Base-by-base conservation (phyloP, 2,113 vertebrate species). In the Hylia prasina region DNA sequence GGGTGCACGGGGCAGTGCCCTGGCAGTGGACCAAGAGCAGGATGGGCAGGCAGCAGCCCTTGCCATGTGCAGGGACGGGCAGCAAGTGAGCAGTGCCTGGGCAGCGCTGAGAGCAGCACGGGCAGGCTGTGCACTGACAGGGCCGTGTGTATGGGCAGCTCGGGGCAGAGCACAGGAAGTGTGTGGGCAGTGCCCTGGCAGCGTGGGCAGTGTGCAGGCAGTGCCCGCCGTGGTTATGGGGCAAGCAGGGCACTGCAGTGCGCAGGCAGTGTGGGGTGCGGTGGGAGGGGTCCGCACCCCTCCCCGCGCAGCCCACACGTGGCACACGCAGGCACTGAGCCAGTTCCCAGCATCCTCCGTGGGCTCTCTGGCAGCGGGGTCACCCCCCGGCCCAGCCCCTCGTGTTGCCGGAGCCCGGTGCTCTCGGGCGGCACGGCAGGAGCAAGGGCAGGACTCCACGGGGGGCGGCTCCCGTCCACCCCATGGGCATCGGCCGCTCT, bases 341-440 rank as follows among this genome's bases (percentile, higher is more conserved):
- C 71, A 31, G 28, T 40, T 92, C 57, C 54, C 1, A 0, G 56
- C 73, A 61, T 40, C 48, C 24, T 80, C 40, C 8, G 0, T 2
- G 2, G 53, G 70, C 25, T 19, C 60, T 65, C 40, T 2, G 5
- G 61, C 50, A 66, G 61, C 21, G 2, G 0, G 57, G 15, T 51
- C 4, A 1, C 22, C 45, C 25, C 25, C 42, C 0, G 2, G n/a
- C 17, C 23, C 70, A 22, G 47, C 6, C 23, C 13, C 45, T 28
- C 1, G 1, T 33, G 53, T 24, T 54, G 44, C 23, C 1, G 1
- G 27, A 14, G 48, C 24, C 31, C 0, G 1, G 65, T 10, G 40
- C 61, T 40, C 40, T 10, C 2, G 0, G 12, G 40, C 1, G 2
- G 77, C 58, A 5, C 0, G 1, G 24, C 1, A 1, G 45, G 48